Base-by-base conservation (phyloP, 2,888 invertebrate genomes). In the Drosophila cognata region DNA sequence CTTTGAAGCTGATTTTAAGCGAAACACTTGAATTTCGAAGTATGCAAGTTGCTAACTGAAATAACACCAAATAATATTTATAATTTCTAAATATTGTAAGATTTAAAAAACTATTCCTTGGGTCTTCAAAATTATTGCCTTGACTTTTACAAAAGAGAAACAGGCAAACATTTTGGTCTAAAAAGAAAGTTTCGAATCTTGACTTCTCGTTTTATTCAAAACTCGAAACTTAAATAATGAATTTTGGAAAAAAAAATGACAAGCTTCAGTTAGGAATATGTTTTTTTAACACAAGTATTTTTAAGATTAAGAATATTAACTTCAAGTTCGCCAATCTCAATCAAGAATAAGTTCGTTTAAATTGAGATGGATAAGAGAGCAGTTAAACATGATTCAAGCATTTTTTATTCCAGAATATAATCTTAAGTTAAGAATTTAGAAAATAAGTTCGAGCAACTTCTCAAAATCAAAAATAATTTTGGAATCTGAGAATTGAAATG, bases 391-490 rank as follows among this genome's bases (percentile, higher is more conserved):
- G 41, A 11, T n/a, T 11, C 2, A 2, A 16, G 2, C 16, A 28
- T 46, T 46, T 16, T 4, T 2, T 25, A 25, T 25, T 8, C 4
- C 4, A 36, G 4, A 18, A 36, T 6, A 0, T 4, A 38, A 4
- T 18, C 16, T 21, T 11, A 11, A 43, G 2, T 43, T 21, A 21
- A 21, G 21, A 43, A 0, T 13, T 2, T 13, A 35, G 0, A 35
- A 38, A 38, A 8, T 11, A 41, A 11, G 2, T n/a, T 41, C 4
- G 4, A 10, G 2, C 2, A 4, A 41, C 13, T 13, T n/a, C 2
- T n/a, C 2, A 0, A 46, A 4, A 1, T 8, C 1, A 8, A 46
- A 1, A 16, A 0, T 16, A 25, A 8, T 25, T 18, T 46, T 16
- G 0, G 7, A 46, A 46, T 25, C 1, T 3, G 1, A 8, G 1